phyloP scores from a whole-genome alignment of 2,113 vertebrate species.

The Oreocharis arfaki region DNA sequence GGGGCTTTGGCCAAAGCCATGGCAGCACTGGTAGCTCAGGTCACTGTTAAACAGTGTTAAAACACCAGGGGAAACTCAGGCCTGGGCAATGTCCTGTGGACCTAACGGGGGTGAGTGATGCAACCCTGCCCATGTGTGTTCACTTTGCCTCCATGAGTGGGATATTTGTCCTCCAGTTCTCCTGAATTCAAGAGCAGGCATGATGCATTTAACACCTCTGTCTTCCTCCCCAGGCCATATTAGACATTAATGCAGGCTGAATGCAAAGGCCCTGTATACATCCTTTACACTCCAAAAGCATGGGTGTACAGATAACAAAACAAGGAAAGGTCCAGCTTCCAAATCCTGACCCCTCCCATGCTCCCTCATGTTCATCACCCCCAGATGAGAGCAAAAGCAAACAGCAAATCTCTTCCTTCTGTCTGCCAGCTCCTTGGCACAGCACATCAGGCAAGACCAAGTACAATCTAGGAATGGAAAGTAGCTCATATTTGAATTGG shows the following conservation, averaged over 20 bases:
- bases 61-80: neutral
- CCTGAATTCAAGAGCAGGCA: neutral
- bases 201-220: neutral
- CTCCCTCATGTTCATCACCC: neutral
- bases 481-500: neutral
- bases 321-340: neutral
- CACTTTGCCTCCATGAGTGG: rapidly evolving
- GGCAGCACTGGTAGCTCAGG: neutral
- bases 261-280: neutral
- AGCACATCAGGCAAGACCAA: neutral
- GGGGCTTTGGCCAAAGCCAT: neutral
- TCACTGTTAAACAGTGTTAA: neutral
- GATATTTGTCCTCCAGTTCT: neutral
- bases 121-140: neutral
- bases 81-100: rapidly evolving
- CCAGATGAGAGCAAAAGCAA: neutral
- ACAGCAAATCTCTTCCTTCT: neutral
- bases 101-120: neutral
- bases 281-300: neutral
- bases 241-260: neutral
- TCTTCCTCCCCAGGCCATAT: neutral
- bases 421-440: neutral
- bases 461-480: neutral
- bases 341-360: neutral
- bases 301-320: rapidly evolving